These are phyloP conservation scores for Brachypalpus laphriformis DNA, from an alignment of 2,888 invertebrate genomes.

Conservation along the genomic window DNA sequence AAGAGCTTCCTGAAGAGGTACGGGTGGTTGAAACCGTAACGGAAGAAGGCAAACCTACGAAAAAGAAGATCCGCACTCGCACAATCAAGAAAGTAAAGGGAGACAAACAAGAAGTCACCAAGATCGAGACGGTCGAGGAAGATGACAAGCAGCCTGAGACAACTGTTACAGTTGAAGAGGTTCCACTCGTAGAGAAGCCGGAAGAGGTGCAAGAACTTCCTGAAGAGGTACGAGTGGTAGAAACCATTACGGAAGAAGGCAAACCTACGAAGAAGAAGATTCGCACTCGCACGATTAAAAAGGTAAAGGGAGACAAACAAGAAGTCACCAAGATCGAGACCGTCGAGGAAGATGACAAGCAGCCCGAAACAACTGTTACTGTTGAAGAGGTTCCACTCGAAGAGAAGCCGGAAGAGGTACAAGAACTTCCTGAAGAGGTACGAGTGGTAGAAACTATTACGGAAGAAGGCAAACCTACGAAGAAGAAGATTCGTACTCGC, in stretches of 20 bases:
- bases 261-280: conserved; percentile 45
- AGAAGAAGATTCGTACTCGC: conserved; percentile 45
- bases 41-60: conserved; percentile 47
- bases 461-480: conserved; percentile 45
- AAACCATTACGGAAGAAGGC: conserved; percentile 40
- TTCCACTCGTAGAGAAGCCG: conserved; percentile 37
- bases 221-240: conserved; percentile 26
- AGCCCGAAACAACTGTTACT: conserved; percentile 44
- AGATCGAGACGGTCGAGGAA: conserved; percentile 52
- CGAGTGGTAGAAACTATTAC: conserved; percentile 19
- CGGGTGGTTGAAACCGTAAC: conserved; percentile 23
- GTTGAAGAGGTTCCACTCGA: conserved; percentile 47
- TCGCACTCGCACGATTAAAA: conserved; percentile 36
- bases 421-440: conserved; percentile 48
- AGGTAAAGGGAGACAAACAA: conserved; percentile 50
- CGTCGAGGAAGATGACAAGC: conserved; percentile 50
- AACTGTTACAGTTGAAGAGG: conserved; percentile 46
- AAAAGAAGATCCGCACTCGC: conserved; percentile 42
- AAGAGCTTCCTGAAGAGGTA: conserved; percentile 49
- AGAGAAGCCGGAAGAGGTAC: conserved; percentile 31
- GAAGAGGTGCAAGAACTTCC: conserved; percentile 45
- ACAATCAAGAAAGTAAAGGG: conserved; percentile 51
- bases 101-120: conserved; percentile 52
- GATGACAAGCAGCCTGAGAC: conserved; percentile 51
- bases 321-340: conserved; percentile 59